Evolutionary conservation across 2,888 invertebrate species (phyloP), one percentile per base, ranked within the genome.

Genomic region (Ectemnius lituratus): DNA sequence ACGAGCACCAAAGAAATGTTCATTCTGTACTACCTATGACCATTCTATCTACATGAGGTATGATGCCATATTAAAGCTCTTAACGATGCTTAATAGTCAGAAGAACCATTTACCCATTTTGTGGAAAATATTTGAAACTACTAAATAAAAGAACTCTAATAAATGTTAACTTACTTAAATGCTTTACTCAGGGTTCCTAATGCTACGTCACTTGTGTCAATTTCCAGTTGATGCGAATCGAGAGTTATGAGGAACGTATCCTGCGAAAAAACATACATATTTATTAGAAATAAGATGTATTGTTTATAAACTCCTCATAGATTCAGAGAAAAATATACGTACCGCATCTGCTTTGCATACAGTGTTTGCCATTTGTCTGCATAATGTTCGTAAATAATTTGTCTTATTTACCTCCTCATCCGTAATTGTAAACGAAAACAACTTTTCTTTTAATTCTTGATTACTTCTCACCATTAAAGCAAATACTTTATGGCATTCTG

Each of bases 331-430:
- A 62, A 23, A 65, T 23, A 62, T 79, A 92, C 95, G 94, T 91
- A 98, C 97, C 88, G 97, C 95, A 93, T 98, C 98, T 83, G 98
- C 95, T 90, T 97, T 95, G 91, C 98, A 98, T 83, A 97, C 95
- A 81, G 96, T 96, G 89, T 97, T 97, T 59, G 98, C 98, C 94
- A 98, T 96, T 91, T 97, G 96, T 88, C 97, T 94, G 89, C 97
- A 97, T 78, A 98, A 92, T 77, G 94, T 95, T 81, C 95, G 94
- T 83, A 98, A 93, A 91, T 97, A 97, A 81, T 94, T 93, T 60
- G 93, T 92, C 92, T 98, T 98, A 90, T 96, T 95, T 67, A 95
- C 94, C 71, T 96, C 95, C 83, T 97, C 97, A 85, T 96, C 96
- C 52, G 94, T 94, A 88, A 98, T 95, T 88, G 95, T 95, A 91